phyloP scores from a whole-genome alignment of 2,888 invertebrate species.

The Camponotus fellah region DNA sequence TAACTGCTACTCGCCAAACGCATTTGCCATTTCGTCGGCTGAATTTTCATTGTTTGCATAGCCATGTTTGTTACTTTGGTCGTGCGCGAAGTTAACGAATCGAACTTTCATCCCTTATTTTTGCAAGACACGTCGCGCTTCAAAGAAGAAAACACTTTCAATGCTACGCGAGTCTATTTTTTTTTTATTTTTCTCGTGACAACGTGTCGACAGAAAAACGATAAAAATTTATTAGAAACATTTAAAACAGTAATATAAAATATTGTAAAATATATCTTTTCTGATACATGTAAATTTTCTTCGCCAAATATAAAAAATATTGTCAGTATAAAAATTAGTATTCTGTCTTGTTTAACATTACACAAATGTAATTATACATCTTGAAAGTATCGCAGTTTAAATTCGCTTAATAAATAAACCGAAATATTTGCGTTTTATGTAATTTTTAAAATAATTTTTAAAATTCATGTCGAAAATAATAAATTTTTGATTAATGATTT shows the following conservation, averaged over 20 bases:
- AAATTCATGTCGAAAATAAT: too few relatives aligned
- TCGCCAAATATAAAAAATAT: neutral
- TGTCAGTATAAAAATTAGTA: too few relatives aligned
- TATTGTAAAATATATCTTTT: neutral
- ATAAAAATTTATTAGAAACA: slow-evolving; percentile 1
- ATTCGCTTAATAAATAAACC: too few relatives aligned
- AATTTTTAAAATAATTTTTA: too few relatives aligned
- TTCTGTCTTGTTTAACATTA: too few relatives aligned
- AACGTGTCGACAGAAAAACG: neutral
- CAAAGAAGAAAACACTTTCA: neutral
- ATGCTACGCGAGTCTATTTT: neutral
- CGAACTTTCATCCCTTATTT: slow-evolving; percentile 31
- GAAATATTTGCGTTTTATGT: too few relatives aligned
- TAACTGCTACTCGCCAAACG: slow-evolving; percentile 13
- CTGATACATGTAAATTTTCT: neutral
- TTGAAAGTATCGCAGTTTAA: too few relatives aligned
- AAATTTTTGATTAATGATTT: too few relatives aligned
- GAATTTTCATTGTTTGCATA: slow-evolving; percentile 50
- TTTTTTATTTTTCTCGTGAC: neutral
- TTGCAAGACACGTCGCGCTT: slow-evolving; percentile 23
- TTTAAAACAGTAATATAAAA: neutral
- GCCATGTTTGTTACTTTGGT: slow-evolving; percentile 34
- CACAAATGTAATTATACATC: too few relatives aligned
- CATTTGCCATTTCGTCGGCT: slow-evolving; percentile 31
- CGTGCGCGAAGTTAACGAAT: slow-evolving; percentile 46